These are phyloP conservation scores for Phalera bucephala DNA, from an alignment of 2,888 invertebrate genomes.

Conservation along the genomic window DNA sequence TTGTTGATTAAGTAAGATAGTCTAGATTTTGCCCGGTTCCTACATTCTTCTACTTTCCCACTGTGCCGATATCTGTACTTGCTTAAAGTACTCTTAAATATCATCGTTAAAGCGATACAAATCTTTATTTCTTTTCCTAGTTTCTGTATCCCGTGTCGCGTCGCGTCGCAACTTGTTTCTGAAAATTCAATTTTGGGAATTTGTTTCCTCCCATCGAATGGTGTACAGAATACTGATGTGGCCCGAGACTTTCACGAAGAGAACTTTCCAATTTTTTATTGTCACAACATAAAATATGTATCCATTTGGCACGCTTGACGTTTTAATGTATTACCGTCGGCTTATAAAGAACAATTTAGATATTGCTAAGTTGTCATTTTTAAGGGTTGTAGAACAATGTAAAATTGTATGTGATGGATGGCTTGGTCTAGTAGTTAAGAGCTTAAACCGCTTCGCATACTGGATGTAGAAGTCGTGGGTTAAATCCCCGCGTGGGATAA, in stretches of 20 bases:
- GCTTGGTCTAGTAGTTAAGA: too few relatives aligned
- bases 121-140: slow-evolving; percentile 72
- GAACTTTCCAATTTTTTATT: slow-evolving; percentile 31
- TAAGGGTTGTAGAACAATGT: too few relatives aligned
- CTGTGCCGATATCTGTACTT: too few relatives aligned
- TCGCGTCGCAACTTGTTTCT: slow-evolving; percentile 82
- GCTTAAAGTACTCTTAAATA: too few relatives aligned
- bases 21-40: too few relatives aligned
- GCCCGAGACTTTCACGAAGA: slow-evolving; percentile 47
- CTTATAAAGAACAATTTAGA: slow-evolving; percentile 12
- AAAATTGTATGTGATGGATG: not conserved
- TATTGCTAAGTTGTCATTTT: not conserved
- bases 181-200: slow-evolving; percentile 83
- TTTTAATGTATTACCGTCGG: slow-evolving; percentile 38
- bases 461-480: too few relatives aligned
- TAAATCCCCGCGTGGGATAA: too few relatives aligned
- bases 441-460: too few relatives aligned
- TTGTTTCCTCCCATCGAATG: slow-evolving; percentile 78
- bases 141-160: slow-evolving; percentile 76
- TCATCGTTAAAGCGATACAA: slow-evolving; percentile 76
- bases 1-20: too few relatives aligned
- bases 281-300: slow-evolving; percentile 57
- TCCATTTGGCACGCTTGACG: slow-evolving; percentile 45
- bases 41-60: too few relatives aligned
- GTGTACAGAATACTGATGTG: slow-evolving; percentile 77